These are phyloP conservation scores for Chrysolina oricalcia DNA, from an alignment of 2,888 invertebrate species.

Conservation along the genomic window DNA sequence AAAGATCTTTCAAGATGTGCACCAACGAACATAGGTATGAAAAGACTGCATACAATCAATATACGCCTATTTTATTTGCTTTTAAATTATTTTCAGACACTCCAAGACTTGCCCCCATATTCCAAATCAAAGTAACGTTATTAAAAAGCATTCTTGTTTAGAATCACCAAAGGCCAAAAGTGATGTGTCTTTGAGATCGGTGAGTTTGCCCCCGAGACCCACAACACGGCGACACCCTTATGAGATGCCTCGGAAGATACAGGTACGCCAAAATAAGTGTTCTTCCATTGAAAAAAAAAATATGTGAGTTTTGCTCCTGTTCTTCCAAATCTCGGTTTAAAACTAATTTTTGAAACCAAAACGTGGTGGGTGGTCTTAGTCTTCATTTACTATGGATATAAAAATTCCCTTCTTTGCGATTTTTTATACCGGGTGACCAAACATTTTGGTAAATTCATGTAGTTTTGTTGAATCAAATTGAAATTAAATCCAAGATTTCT, in stretches of 20 bases:
- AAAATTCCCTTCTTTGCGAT: too few species aligned
- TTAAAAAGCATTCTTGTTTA: not conserved
- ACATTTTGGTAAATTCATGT: too few species aligned
- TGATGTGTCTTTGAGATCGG: conserved; percentile 5
- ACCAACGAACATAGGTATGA: conserved; percentile 40
- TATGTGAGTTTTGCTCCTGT: not conserved
- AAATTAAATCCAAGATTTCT: too few species aligned
- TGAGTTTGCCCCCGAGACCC: conserved; percentile 44
- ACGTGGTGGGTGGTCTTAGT: too few species aligned
- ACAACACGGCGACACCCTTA: conserved; percentile 46
- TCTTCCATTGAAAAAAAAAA: too few species aligned
- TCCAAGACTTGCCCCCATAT: conserved; percentile 1
- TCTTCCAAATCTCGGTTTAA: too few species aligned
- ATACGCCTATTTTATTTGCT: not conserved
- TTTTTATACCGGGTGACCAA: too few species aligned
- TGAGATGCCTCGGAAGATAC: conserved; percentile 35
- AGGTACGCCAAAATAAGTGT: conserved; percentile 33
- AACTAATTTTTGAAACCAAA: too few species aligned
- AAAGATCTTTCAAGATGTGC: conserved; percentile 38
- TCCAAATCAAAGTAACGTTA: not conserved
- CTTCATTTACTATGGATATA: too few species aligned
- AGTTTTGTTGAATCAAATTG: too few species aligned
- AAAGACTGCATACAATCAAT: not conserved
- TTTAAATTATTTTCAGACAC: not conserved
- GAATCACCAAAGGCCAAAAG: conserved; percentile 1